Conservation (phyloP, 2,888 invertebrate genomes). For the Thecophora atra region DNA sequence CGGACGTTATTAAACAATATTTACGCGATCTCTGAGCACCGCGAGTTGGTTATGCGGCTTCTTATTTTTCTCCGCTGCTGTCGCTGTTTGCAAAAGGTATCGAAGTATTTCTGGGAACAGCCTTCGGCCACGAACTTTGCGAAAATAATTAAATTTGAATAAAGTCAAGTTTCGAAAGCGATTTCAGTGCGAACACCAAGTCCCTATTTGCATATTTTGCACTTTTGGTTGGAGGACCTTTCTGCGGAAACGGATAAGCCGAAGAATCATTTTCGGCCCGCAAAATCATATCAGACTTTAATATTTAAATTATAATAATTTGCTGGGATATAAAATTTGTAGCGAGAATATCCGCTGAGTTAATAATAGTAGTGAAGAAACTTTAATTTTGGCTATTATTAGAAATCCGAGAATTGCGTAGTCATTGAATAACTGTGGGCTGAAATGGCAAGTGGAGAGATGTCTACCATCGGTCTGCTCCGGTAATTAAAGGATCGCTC, state of each 20-base stretch:
- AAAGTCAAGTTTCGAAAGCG: conserved; percentile 15
- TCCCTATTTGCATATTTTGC: conserved; percentile 29
- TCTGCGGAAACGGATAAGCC: conserved; percentile 13
- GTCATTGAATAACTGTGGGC: too few species aligned
- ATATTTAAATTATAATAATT: conserved; percentile 19
- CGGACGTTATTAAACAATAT: conserved; percentile 35
- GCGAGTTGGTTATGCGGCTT: not conserved
- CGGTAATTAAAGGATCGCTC: too few species aligned
- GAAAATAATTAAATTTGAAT: conserved; percentile 35
- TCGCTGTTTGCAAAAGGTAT: not conserved
- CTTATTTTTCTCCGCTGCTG: not conserved
- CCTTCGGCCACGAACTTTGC: conserved; percentile 25
- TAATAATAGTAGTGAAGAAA: too few species aligned
- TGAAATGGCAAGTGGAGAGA: too few species aligned
- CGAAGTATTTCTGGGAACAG: conserved; percentile 23
- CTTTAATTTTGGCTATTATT: too few species aligned
- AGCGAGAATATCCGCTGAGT: not conserved
- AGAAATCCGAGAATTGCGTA: too few species aligned
- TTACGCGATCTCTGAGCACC: conserved; percentile 29
- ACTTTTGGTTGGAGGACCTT: not conserved
- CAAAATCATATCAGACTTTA: conserved; percentile 7
- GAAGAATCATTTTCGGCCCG: not conserved
- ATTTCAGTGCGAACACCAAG: not conserved
- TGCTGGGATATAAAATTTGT: not conserved
- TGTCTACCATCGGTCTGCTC: too few species aligned